A percentile compares a stretch with the other conserved stretches of the same genome.
phyloP scores from a whole-genome alignment of 2,113 vertebrate genomes.

The Plestiodon gilberti region DNA sequence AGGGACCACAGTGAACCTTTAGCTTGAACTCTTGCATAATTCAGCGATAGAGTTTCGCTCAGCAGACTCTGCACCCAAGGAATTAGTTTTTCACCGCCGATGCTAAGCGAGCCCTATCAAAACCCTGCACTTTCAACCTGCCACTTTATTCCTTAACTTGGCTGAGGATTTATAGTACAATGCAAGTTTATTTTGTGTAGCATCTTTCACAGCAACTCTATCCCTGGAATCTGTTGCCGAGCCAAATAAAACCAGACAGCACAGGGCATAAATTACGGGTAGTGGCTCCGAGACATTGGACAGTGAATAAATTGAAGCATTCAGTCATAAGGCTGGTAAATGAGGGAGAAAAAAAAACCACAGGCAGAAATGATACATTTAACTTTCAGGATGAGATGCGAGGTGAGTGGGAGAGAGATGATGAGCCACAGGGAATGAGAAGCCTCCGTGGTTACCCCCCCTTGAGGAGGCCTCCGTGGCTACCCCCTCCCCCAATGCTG shows the following conservation, averaged over 20 bases:
- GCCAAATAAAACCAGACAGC: conserved; percentile 34
- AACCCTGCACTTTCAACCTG: neutral
- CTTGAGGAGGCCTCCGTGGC: no score
- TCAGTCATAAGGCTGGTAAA: conserved; percentile 14
- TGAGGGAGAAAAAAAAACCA: neutral
- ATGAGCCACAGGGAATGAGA: neutral
- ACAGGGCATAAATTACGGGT: conserved; percentile 13
- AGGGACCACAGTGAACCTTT: neutral
- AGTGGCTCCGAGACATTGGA: neutral
- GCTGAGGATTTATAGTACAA: conserved; percentile 43
- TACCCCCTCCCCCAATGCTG: no score
- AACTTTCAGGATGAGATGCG: neutral
- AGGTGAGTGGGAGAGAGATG: neutral
- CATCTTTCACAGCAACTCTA: conserved; percentile 39
- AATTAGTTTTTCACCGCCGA: conserved; percentile 22
- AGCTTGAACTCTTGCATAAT: conserved; percentile 25
- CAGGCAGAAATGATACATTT: neutral
- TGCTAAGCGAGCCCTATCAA: conserved; percentile 20
- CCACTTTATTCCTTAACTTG: conserved; percentile 39
- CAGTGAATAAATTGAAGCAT: neutral
- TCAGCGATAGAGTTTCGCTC: neutral
- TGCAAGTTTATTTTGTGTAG: conserved; percentile 38
- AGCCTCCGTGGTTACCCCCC: no score
- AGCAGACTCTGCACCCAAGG: neutral
- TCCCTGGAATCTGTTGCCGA: conserved; percentile 30